Evolutionary conservation across 2,797 vertebrate species (phyloP), one percentile per base, ranked within the genome.

Genomic region (Acrossocheilus fasciatus): DNA sequence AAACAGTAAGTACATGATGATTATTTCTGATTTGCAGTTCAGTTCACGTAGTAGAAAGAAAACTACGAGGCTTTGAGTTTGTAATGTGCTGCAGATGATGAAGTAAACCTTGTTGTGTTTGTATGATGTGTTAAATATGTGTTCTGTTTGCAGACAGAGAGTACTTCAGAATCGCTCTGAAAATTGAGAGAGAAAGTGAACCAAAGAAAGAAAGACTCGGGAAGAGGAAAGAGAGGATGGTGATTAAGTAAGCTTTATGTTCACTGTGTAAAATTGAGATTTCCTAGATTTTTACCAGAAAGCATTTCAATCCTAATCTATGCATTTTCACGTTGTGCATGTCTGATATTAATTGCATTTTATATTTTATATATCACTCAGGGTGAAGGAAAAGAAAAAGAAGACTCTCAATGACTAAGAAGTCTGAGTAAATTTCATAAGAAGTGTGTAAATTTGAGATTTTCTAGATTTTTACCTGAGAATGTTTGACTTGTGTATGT

Each of bases 1-100:
- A 89, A 91, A 89, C 74, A 94, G 98, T 98, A 91, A 87, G 89
- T 74, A 8, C 39, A 3, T 30, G 26, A 50, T 54, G 18, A 4
- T 52, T 20, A 54, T 8, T 20, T 59, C 20, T 20, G 10, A 26
- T 57, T 7, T 23, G 2, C 17, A 20, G 45, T 69, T 69, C 15
- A 18, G 11, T 69, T 4, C 26, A 4, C 8, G 50, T 26, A 11
- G 45, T 8, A 45, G 43, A 23, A 43, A 36, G 47, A 50, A 34
- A 34, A n/a, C 45, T 23, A 6, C 23, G 34, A 18, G 47, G 10
- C 47, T 36, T 59, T 26, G 8, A 80, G 41, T 30, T 3, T 39
- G 23, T 43, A 14, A 26, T 12, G 18, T 30, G 26, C 20, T 54
- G 30, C 73, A 75, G 8, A 6, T 12, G 20, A 41, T 23, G 4